Evolutionary conservation across 2,888 invertebrate species (phyloP).

Genomic region (Dynastes tityus): DNA sequence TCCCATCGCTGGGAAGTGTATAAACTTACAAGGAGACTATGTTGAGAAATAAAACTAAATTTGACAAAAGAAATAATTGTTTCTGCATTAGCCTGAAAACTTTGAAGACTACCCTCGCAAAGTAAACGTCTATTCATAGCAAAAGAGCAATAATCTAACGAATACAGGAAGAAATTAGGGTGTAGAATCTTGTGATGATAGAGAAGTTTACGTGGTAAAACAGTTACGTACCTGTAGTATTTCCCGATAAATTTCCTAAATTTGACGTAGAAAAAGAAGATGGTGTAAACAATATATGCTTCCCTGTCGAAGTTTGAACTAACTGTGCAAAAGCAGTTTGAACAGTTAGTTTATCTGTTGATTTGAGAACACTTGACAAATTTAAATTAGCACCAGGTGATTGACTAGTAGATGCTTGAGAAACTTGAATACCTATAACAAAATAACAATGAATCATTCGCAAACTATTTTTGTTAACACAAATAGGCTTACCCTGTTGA

Average conservation of each 20-base stretch:
- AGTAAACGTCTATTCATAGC: no score
- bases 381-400: conserved; percentile 59
- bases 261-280: conserved; percentile 67
- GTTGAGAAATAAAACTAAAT: no score
- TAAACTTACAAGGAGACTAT: no score
- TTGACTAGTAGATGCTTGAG: conserved; percentile 64
- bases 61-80: no score
- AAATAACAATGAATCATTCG: neutral
- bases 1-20: no score
- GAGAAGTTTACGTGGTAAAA: neutral
- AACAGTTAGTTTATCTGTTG: conserved; percentile 64
- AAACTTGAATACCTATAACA: conserved; percentile 71
- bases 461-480: conserved; percentile 13
- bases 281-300: conserved; percentile 79
- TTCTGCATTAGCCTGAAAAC: no score
- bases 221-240: conserved; percentile 59
- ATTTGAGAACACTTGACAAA: conserved; percentile 65
- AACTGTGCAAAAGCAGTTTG: conserved; percentile 75
- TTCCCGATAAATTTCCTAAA: conserved; percentile 64
- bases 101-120: no score
- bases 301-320: conserved; percentile 81
- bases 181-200: neutral
- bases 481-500: conserved; percentile 49
- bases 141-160: no score
- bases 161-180: no score